Base-by-base conservation (phyloP, 2,888 invertebrate species). In the Lingula anatina region DNA sequence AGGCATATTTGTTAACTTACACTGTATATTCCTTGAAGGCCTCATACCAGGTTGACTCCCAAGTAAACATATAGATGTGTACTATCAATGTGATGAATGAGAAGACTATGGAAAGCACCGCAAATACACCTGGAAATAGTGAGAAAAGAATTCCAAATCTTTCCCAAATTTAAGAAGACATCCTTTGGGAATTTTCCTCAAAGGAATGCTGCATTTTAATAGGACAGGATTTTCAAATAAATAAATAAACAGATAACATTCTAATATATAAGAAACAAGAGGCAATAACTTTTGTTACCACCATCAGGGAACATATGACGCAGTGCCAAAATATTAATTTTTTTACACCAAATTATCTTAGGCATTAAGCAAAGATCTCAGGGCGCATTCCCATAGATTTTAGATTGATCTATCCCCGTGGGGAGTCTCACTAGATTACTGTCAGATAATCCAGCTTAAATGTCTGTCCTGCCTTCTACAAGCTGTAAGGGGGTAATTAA, bases 61-160 rank as follows among this genome's bases (percentile, higher is more conserved):
- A 86, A 15, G 83, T 79, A 65, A 89, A 90, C 66, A 89, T 87
- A 71, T 92, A 89, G 44, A 87, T 79, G 71, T 94, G 91, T 57
- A 90, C 90, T 44, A 85, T 83, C 72, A 89, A 85, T 2, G 90
- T 88, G 53, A 88, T 86, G 44, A 88, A 77, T 39, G 89, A 88
- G 70, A 90, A 88, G 9, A 87, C 81, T 23, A 89, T 80, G 12
- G 87, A 85, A 44, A 90, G 81, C 20, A 87, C 78, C 0, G 88
- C 86, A 65, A 92, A 90, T 26, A 89, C 79, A 5, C 68, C 75
- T 75, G 56, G 20, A 61, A 53, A 43, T 39, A 43, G 53, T n/a
- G n/a, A n/a, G n/a, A n/a, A n/a, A n/a, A n/a, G n/a, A n/a, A n/a
- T n/a, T n/a, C n/a, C n/a, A n/a, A n/a, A n/a, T n/a, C n/a, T n/a